A percentile compares a stretch with the other conserved stretches of the same genome.
Evolutionary conservation across 2,888 invertebrate species (phyloP).

Genomic region (Tholera decimalis): DNA sequence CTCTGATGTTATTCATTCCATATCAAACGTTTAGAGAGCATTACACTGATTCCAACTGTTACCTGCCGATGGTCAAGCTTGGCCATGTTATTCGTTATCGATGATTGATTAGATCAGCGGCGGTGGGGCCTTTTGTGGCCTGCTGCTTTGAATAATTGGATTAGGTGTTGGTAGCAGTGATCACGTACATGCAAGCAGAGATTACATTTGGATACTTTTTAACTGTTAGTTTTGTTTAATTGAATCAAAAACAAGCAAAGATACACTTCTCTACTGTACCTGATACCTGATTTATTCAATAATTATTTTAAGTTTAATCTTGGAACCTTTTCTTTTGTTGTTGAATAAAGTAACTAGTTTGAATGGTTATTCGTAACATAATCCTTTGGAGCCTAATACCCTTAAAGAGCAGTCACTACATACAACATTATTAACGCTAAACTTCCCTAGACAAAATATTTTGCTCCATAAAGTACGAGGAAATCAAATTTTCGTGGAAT

Average conservation of each 20-base stretch:
- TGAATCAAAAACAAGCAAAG: too few species aligned
- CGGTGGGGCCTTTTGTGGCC: conserved; percentile 5
- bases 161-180: conserved; percentile 18
- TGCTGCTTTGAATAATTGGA: conserved; percentile 35
- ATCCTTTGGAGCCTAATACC: too few species aligned
- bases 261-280: too few species aligned
- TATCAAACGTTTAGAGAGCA: conserved; percentile 87
- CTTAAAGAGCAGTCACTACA: conserved; percentile 23
- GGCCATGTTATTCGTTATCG: conserved; percentile 33
- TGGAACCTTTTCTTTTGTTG: too few species aligned
- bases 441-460: conserved; percentile 30
- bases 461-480: conserved; percentile 33
- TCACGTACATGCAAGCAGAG: neutral
- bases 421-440: conserved; percentile 31
- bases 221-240: neutral
- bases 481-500: conserved; percentile 40
- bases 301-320: too few species aligned
- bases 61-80: conserved; percentile 63
- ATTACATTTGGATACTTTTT: neutral
- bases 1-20: conserved; percentile 88
- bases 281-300: neutral
- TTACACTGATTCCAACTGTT: conserved; percentile 79
- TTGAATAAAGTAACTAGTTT: too few species aligned
- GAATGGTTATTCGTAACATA: too few species aligned
- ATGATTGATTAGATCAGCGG: conserved; percentile 28